Conservation (phyloP, 2,888 invertebrate genomes). For the Xestia sexstrigata region DNA sequence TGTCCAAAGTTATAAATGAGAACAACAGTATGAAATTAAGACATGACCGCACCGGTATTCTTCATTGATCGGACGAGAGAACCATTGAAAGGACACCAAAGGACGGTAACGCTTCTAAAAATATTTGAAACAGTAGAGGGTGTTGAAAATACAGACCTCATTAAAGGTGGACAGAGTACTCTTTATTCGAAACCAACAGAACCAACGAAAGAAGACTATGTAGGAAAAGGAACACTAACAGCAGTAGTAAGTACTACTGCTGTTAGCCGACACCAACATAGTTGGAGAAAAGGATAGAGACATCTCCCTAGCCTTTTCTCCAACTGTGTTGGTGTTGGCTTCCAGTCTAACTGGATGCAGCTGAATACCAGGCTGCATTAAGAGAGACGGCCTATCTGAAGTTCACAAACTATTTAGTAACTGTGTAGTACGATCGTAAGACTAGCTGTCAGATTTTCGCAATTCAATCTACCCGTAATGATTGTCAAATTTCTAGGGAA, state of each 20-base stretch:
- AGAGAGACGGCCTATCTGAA: not conserved
- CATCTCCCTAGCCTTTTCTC: not conserved
- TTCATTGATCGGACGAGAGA: not conserved
- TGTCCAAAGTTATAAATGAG: constrained; percentile 20
- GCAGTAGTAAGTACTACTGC: too few species aligned
- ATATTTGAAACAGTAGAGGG: not conserved
- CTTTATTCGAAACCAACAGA: not conserved
- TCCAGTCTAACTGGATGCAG: not conserved
- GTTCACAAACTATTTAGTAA: not conserved
- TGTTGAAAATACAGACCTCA: not conserved
- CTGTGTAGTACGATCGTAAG: not conserved
- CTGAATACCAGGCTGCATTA: not conserved
- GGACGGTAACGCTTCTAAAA: not conserved
- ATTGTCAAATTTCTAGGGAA: not conserved
- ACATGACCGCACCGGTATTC: not conserved
- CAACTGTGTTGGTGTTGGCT: not conserved
- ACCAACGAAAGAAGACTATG: not conserved
- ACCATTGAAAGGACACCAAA: constrained; percentile 7
- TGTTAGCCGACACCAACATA: too few species aligned
- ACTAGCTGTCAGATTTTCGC: not conserved
- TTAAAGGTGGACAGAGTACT: not conserved
- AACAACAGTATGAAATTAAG: not conserved
- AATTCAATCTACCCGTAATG: not conserved
- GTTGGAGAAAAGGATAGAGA: too few species aligned
- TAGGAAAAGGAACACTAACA: not conserved